A percentile compares a stretch with the other conserved stretches of the same genome.
Conservation (phyloP, 2,888 invertebrate species). For the Acrocyrtus sp. region DNA sequence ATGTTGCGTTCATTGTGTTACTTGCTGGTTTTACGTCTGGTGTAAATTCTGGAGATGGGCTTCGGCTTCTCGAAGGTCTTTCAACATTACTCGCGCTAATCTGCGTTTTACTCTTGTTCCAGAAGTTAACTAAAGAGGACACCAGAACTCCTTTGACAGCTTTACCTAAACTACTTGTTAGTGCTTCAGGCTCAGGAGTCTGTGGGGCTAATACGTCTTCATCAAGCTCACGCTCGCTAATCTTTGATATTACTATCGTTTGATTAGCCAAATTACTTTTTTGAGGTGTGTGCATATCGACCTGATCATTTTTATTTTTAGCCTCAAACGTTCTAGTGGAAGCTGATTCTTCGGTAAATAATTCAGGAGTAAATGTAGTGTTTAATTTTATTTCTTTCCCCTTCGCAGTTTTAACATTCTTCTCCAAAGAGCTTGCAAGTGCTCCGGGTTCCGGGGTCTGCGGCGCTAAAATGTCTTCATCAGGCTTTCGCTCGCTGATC, state of each 20-base stretch:
- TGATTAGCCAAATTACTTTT: background rate
- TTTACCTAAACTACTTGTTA: background rate
- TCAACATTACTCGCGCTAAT: background rate
- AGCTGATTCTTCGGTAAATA: constrained; percentile 28
- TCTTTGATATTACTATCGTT: no score
- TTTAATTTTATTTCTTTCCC: background rate
- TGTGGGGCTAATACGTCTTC: background rate
- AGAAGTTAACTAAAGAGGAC: constrained; percentile 31
- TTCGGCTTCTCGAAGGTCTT: background rate
- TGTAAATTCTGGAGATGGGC: constrained; percentile 4
- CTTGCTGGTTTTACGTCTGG: background rate
- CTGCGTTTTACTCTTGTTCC: constrained; percentile 13
- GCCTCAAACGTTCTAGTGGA: background rate
- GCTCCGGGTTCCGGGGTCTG: background rate
- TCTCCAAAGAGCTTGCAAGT: background rate
- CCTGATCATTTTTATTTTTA: background rate
- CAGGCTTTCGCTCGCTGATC: no score
- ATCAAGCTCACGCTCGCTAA: no score
- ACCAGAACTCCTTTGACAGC: constrained; percentile 21
- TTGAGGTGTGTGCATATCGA: no score
- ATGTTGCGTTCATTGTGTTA: constrained; percentile 19
- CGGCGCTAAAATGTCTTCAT: background rate
- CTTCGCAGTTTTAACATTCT: background rate
- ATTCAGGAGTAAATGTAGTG: constrained; percentile 28
- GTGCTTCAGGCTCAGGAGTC: background rate